Conservation (phyloP, 2,888 invertebrate genomes). For the Nymphalis c-album region DNA sequence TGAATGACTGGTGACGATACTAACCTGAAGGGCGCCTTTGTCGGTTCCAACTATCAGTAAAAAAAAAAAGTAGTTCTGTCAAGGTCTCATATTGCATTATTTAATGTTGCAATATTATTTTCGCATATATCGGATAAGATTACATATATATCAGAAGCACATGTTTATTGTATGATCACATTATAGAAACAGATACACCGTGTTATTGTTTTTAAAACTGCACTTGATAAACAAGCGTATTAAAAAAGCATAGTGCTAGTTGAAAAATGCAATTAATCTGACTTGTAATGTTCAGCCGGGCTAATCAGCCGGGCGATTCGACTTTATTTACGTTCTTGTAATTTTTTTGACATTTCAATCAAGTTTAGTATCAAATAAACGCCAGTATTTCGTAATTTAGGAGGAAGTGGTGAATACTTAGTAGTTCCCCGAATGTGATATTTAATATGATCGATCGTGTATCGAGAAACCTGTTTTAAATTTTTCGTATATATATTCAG, state of each 20-base stretch:
- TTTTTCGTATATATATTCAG: neutral
- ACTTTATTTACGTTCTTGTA: too few species aligned
- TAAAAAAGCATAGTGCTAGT: too few species aligned
- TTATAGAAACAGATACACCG: neutral
- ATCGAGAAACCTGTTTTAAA: neutral
- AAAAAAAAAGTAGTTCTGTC: neutral
- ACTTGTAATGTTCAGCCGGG: too few species aligned
- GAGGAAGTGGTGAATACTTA: neutral
- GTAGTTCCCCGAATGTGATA: neutral
- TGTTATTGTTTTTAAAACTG: neutral
- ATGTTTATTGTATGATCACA: neutral
- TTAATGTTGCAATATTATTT: neutral
- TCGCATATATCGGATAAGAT: neutral
- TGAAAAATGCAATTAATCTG: too few species aligned
- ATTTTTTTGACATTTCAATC: too few species aligned
- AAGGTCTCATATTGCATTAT: neutral
- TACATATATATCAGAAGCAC: neutral
- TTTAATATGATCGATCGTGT: neutral
- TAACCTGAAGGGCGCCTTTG: neutral
- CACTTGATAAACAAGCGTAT: too few species aligned
- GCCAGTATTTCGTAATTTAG: neutral
- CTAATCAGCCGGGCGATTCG: too few species aligned
- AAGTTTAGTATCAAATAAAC: too few species aligned
- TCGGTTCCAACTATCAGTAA: neutral
- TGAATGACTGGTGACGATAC: too few species aligned